These are phyloP conservation scores for Heliconius sara DNA, from an alignment of 2,888 invertebrate species.

Conservation along the genomic window DNA sequence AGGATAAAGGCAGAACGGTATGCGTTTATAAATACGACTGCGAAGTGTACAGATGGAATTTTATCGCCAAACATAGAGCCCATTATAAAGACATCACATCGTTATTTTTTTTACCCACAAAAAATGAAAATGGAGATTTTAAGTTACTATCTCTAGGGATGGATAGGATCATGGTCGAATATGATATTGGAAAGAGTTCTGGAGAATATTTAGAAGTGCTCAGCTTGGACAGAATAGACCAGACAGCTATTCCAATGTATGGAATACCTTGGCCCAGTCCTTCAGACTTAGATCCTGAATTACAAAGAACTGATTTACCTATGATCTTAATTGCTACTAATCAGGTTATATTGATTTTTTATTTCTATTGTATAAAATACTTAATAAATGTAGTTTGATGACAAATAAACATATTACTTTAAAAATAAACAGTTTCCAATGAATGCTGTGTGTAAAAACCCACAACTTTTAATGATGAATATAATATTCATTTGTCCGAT, in stretches of 20 bases:
- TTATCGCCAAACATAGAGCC: slow-evolving; percentile 85
- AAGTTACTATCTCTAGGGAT: slow-evolving; percentile 84
- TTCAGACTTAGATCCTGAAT: slow-evolving; percentile 55
- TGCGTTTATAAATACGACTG: slow-evolving; percentile 77
- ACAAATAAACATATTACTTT: background rate
- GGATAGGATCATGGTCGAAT: slow-evolving; percentile 85
- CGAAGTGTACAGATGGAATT: slow-evolving; percentile 72
- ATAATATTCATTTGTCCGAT: slow-evolving; percentile 4
- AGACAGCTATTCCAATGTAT: slow-evolving; percentile 84
- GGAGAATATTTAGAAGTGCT: slow-evolving; percentile 68
- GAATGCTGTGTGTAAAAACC: background rate
- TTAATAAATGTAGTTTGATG: background rate
- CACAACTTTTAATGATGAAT: slow-evolving; percentile 1
- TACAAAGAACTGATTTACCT: slow-evolving; percentile 61
- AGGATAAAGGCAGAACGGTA: slow-evolving; percentile 78
- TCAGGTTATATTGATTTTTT: slow-evolving; percentile 70
- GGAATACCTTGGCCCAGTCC: slow-evolving; percentile 71
- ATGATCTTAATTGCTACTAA: slow-evolving; percentile 85
- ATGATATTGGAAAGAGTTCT: slow-evolving; percentile 79
- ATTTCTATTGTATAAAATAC: background rate
- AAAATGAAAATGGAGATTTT: slow-evolving; percentile 62
- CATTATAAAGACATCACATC: slow-evolving; percentile 85
- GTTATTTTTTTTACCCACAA: slow-evolving; percentile 81
- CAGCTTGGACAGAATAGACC: slow-evolving; percentile 85
- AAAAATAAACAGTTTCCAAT: background rate